Evolutionary conservation across 2,888 invertebrate genomes (phyloP).

Genomic region (Papilio elwesi): DNA sequence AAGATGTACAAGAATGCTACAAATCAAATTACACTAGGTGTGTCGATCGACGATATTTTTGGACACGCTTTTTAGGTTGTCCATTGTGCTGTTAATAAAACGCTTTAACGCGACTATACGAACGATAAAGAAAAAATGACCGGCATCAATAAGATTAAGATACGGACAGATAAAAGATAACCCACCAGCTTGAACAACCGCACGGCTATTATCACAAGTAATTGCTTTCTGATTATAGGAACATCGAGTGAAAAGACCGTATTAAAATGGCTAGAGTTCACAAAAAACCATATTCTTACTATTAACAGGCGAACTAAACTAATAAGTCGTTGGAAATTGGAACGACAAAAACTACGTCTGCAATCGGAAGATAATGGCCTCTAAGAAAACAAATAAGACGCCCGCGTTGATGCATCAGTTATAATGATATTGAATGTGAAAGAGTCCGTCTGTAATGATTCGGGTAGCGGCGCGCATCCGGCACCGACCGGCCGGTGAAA

Average conservation of each 20-base stretch:
- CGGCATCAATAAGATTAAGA: conserved; percentile 30
- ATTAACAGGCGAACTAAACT: conserved; percentile 55
- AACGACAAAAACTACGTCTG: conserved; percentile 72
- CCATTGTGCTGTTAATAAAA: conserved; percentile 36
- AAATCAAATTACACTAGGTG: conserved; percentile 40
- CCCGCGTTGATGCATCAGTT: conserved; percentile 66
- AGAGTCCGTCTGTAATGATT: conserved; percentile 42
- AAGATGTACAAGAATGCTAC: conserved; percentile 45
- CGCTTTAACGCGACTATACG: conserved; percentile 13
- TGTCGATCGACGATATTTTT: conserved; percentile 19
- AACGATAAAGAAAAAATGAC: conserved; percentile 16
- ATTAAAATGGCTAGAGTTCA: conserved; percentile 58
- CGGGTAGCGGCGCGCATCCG: conserved; percentile 65
- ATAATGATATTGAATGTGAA: conserved; percentile 66
- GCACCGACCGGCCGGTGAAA: conserved; percentile 46
- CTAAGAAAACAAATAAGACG: conserved; percentile 72
- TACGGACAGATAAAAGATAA: conserved; percentile 3
- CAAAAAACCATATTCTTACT: conserved; percentile 62
- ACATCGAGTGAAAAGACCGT: conserved; percentile 51
- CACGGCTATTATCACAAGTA: conserved; percentile 43
- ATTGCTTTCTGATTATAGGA: conserved; percentile 56
- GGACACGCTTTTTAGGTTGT: conserved; percentile 23
- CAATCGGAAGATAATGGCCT: conserved; percentile 71
- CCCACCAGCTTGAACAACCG: conserved; percentile 12
- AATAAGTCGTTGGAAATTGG: conserved; percentile 64